These are phyloP conservation scores for Cantharis rustica DNA, from an alignment of 2,888 invertebrate genomes.

Conservation along the genomic window DNA sequence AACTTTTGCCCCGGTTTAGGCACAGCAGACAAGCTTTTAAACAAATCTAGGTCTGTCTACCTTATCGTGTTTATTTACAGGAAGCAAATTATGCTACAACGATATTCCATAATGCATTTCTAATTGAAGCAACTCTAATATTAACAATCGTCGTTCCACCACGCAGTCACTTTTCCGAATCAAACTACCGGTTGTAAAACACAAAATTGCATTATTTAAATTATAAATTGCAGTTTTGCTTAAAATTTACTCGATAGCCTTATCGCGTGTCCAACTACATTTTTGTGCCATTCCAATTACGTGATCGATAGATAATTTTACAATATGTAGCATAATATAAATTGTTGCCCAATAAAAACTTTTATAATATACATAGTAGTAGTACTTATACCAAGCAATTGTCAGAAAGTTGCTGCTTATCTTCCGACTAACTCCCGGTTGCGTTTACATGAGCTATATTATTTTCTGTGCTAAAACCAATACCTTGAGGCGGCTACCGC, in stretches of 20 bases:
- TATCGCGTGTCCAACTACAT: not conserved
- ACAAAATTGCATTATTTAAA: not conserved
- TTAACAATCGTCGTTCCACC: not conserved
- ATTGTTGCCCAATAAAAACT: not conserved
- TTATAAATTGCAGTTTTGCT: not conserved
- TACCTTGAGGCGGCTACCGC: not conserved
- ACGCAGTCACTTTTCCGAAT: not conserved
- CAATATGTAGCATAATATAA: not conserved
- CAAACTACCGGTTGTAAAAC: not conserved
- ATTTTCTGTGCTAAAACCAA: not conserved
- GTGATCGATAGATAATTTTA: not conserved
- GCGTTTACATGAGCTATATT: not conserved
- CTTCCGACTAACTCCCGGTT: not conserved
- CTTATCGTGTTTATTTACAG: not conserved
- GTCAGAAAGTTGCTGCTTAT: not conserved
- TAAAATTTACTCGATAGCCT: not conserved
- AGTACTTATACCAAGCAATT: not conserved
- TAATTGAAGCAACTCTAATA: not conserved
- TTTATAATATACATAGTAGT: not conserved
- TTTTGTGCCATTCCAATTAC: not conserved
- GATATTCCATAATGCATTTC: not conserved
- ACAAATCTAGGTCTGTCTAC: constrained; percentile 16
- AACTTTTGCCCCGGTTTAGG: constrained; percentile 24
- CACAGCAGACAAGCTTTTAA: constrained; percentile 11
- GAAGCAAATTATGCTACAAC: not conserved